These are phyloP conservation scores for Tachycineta bicolor DNA, from an alignment of 2,113 vertebrate species.

Conservation along the genomic window DNA sequence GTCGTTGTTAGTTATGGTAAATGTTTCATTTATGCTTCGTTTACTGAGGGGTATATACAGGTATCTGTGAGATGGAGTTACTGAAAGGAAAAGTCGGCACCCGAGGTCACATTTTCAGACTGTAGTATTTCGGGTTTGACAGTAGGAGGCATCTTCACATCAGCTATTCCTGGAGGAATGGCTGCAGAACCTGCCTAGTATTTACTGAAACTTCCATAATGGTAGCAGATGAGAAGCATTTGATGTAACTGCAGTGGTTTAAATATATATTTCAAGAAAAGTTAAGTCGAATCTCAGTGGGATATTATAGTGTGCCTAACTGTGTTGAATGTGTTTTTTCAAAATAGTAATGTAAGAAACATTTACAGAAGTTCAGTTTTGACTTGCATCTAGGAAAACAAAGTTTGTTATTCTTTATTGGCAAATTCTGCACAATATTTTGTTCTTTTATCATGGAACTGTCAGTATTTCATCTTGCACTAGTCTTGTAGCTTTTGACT, in stretches of 20 bases:
- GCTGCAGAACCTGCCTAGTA: background rate
- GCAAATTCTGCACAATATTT: background rate
- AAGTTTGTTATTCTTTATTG: background rate
- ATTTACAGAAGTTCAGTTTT: background rate
- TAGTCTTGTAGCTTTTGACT: background rate
- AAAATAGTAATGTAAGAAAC: background rate
- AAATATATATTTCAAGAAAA: background rate
- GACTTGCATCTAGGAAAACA: background rate
- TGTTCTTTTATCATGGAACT: background rate
- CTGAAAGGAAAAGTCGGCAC: background rate
- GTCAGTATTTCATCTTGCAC: background rate
- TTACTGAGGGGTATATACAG: background rate
- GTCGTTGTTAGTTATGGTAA: background rate
- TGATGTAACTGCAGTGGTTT: background rate
- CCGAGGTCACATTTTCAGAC: background rate
- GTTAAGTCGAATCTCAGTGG: background rate
- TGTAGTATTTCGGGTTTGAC: conserved; percentile 38
- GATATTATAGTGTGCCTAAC: background rate
- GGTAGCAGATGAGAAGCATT: background rate
- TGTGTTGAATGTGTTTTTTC: background rate
- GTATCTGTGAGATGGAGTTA: background rate
- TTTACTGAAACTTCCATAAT: background rate
- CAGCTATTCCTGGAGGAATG: background rate
- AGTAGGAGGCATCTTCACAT: conserved; percentile 63
- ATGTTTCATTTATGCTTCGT: rapidly evolving